Base-by-base conservation (phyloP, 2,888 invertebrate genomes). In the Synergus gifuensis region DNA sequence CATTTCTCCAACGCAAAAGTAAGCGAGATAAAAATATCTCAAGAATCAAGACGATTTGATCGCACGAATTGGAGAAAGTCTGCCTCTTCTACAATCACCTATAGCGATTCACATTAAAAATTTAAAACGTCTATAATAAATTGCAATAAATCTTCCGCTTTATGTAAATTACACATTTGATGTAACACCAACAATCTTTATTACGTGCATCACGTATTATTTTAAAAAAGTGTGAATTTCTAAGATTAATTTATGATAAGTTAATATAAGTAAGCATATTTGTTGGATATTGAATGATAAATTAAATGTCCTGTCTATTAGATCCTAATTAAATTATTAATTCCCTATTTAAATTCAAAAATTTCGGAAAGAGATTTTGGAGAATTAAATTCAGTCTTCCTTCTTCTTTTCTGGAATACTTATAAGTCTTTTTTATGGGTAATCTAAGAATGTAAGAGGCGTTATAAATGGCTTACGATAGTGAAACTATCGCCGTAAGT, bases 401-500 rank as follows among this genome's bases (percentile, higher is more conserved):
- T 54, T n/a, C n/a, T 54, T n/a, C 16, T 54, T 54, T 54, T 54
- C n/a, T 49, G 49, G 16, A 16, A 49, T 5, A 49, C 7, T 54
- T 54, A 54, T 9, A 54, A 54, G 54, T 54, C 8, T n/a, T 54
- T 54, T 54, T 9, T 8, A 54, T 18, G 8, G 2, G 3, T 54
- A 54, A 54, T 54, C 54, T 0, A 54, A 54, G n/a, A 54, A n/a
- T 54, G n/a, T n/a, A n/a, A 73, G 73, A 54, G 16, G 54, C 49
- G 54, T 54, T 36, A 54, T 54, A 73, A 73, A 54, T 73, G 36
- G 28, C 54, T 73, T 73, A 73, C 5, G 84, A 79, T 66, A 83
- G 82, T 84, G 84, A 84, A 83, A 84, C 79, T 80, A 79, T 80
- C 42, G 67, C 62, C 64, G 18, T 46, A 78, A 77, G 79, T 81